Base-by-base conservation (phyloP, 2,888 invertebrate genomes). In the Oxyscelio sp. region DNA sequence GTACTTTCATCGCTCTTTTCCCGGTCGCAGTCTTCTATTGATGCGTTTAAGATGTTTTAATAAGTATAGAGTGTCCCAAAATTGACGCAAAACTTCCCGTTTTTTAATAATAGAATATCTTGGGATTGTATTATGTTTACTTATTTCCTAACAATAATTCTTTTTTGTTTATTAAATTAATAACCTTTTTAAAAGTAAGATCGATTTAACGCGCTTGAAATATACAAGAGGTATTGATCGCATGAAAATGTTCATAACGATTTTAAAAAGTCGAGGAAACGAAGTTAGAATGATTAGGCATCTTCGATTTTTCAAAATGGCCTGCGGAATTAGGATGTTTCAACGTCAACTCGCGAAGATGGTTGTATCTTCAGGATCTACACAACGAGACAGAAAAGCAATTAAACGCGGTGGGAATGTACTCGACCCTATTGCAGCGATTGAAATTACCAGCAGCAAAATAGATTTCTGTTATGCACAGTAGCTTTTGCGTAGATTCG, bases 141-240 rank as follows among this genome's bases (percentile, higher is more conserved):
- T n/a, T n/a, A n/a, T n/a, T n/a, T n/a, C n/a, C n/a, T n/a, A n/a
- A n/a, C 48, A 38, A 79, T 71, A 68, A 78, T 15, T 15, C 48
- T 71, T 79, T 79, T 63, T 61, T 77, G 58, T 65, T n/a, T n/a
- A n/a, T n/a, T n/a, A n/a, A n/a, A n/a, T n/a, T n/a, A n/a, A n/a
- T n/a, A n/a, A n/a, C n/a, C n/a, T n/a, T n/a, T n/a, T n/a, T n/a
- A n/a, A n/a, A n/a, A 79, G 65, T 50, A 63, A 65, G 50, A 71
- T 71, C 71, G 9, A 65, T 71, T 43, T 58, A 71, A 71, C 65
- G 50, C 48, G 63, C 70, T 70, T 70, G 56, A 79, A 79, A 70
- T 79, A 79, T 71, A 56, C 70, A 79, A 79, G 71, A 40, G 65
- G 38, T 71, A 79, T 79, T 65, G 79, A 79, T 79, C 79, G 78